Evolutionary conservation across 1,140 invertebrate genomes (phyloP).

Genomic region (Brachionus plicatilis): DNA sequence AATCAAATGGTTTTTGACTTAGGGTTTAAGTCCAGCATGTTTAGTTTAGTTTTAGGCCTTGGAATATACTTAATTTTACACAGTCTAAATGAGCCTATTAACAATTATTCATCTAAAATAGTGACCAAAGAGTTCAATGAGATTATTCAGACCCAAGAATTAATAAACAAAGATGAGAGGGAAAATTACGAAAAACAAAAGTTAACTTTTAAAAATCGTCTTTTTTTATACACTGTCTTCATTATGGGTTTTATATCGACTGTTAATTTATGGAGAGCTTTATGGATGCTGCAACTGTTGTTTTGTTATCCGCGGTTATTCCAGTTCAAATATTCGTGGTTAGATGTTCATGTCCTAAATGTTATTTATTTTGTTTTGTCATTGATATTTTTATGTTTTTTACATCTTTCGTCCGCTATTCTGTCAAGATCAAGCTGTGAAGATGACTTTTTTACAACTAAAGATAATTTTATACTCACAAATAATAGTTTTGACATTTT

Average conservation of each 20-base stretch:
- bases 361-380: background rate
- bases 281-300: conserved; percentile 26
- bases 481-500: conserved; percentile 11
- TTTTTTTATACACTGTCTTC: conserved; percentile 19
- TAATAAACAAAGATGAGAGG: background rate
- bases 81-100: background rate
- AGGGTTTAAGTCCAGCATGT: background rate
- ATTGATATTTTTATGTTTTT: background rate
- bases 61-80: background rate
- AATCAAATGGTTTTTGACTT: background rate
- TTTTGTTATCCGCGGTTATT: background rate
- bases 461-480: conserved; percentile 1
- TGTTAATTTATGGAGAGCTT: conserved; percentile 24
- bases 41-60: background rate
- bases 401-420: conserved; percentile 5
- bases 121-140: background rate
- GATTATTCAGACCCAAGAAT: background rate
- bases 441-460: conserved; percentile 34
- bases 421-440: conserved; percentile 19
- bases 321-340: background rate
- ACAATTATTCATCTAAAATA: background rate
- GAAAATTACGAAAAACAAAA: conserved; percentile 19
- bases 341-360: background rate
- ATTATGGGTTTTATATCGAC: background rate
- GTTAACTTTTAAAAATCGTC: background rate